A percentile compares a stretch with the other conserved stretches of the same genome.
Conservation (phyloP, 1,140 invertebrate species). For the Calosoma granatense region DNA sequence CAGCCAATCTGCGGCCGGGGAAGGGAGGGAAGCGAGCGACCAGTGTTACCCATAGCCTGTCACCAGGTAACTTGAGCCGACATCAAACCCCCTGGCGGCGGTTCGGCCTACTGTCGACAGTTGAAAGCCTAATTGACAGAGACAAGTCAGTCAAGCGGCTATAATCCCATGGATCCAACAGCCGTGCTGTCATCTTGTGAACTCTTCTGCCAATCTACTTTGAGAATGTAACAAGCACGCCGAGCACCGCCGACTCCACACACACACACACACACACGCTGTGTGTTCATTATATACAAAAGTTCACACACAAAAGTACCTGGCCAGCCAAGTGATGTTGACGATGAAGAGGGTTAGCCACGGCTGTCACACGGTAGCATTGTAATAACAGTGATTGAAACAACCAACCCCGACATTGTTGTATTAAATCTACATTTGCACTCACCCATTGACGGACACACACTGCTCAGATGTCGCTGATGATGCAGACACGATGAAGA, state of each 20-base stretch:
- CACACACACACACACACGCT: constrained; percentile 3
- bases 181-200: constrained; percentile 18
- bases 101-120: background rate
- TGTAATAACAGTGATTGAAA: constrained; percentile 6
- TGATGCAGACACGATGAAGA: no score
- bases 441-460: background rate
- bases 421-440: constrained; percentile 2
- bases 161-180: constrained; percentile 14
- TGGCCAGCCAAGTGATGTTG: background rate
- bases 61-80: constrained; percentile 29
- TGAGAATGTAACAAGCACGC: background rate
- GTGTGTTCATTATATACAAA: background rate
- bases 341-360: constrained; percentile 15
- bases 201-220: constrained; percentile 19
- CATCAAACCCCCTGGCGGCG: constrained; percentile 22
- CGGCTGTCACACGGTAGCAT: constrained; percentile 4
- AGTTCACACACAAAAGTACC: background rate
- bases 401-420: constrained; percentile 1
- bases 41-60: no score
- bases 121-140: constrained; percentile 28
- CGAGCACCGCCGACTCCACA: constrained; percentile 8
- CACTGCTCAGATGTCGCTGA: no score
- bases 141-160: constrained; percentile 26
- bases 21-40: no score
- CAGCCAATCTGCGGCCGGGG: no score